A percentile compares a stretch with the other conserved stretches of the same genome.
Conservation (phyloP, 2,888 invertebrate species). For the Gibbula magus region DNA sequence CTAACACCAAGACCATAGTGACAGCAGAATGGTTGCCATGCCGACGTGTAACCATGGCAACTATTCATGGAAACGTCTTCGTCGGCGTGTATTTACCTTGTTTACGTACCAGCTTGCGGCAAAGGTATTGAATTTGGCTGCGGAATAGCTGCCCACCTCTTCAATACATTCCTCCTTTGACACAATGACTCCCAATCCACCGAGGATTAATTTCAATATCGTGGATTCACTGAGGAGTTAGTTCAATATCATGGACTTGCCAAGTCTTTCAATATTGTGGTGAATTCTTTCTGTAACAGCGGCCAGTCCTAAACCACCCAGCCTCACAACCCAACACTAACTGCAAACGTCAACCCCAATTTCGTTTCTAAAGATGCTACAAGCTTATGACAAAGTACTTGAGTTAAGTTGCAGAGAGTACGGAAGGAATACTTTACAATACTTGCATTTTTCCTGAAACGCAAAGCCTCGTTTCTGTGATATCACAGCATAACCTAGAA, state of each 20-base stretch:
- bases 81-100: constrained; percentile 1
- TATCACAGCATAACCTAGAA: constrained; percentile 21
- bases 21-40: constrained; percentile 18
- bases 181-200: not conserved
- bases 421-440: not conserved
- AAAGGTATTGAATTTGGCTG: not conserved
- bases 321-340: too few species aligned
- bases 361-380: too few species aligned
- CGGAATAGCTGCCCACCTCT: not conserved
- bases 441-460: constrained; percentile 24
- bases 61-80: constrained; percentile 6
- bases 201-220: too few species aligned
- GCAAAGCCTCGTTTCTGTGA: constrained; percentile 21
- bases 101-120: constrained; percentile 3
- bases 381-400: not conserved
- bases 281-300: too few species aligned
- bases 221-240: too few species aligned
- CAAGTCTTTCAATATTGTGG: too few species aligned
- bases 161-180: constrained; percentile 10
- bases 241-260: too few species aligned
- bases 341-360: too few species aligned
- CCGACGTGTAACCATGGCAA: not conserved
- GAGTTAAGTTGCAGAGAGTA: not conserved
- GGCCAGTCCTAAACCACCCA: too few species aligned
- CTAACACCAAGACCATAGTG: not conserved